Percentiles rank a stretch among this genome's conserved stretches.
Evolutionary conservation across 2,888 invertebrate genomes (phyloP).

Genomic region (Drosophila acutilabella): DNA sequence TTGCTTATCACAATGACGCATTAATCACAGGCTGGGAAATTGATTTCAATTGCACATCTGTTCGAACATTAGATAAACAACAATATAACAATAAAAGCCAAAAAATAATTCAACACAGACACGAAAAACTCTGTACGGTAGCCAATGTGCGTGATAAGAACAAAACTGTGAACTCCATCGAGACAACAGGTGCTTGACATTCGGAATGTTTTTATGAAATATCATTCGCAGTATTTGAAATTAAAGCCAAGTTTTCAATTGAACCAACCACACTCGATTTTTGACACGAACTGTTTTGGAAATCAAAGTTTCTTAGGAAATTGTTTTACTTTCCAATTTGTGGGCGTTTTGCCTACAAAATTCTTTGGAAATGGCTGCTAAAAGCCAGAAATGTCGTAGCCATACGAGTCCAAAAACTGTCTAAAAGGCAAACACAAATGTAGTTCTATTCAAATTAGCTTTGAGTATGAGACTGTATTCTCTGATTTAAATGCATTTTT

Average conservation of each 20-base stretch:
- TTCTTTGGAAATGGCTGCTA: too few relatives aligned
- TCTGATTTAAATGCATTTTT: too few relatives aligned
- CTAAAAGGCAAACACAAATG: too few relatives aligned
- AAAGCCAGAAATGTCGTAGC: too few relatives aligned
- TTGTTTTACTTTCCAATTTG: too few relatives aligned
- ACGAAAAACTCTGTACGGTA: constrained; percentile 23
- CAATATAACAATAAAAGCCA: constrained; percentile 30
- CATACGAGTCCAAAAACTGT: too few relatives aligned
- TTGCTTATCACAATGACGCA: constrained; percentile 48
- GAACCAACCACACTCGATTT: too few relatives aligned
- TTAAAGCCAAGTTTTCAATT: background rate
- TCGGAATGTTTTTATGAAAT: constrained; percentile 3
- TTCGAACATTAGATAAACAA: constrained; percentile 49
- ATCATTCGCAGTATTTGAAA: constrained; percentile 2
- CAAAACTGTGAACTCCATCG: constrained; percentile 7
- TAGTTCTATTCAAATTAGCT: too few relatives aligned
- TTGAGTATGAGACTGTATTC: too few relatives aligned
- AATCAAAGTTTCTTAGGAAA: too few relatives aligned
- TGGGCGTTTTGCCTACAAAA: too few relatives aligned
- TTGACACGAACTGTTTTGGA: too few relatives aligned
- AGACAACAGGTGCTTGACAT: constrained; percentile 48
- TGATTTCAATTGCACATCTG: constrained; percentile 63
- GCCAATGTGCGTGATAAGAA: constrained; percentile 27
- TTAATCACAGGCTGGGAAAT: constrained; percentile 64
- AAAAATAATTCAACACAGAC: constrained; percentile 17